These are phyloP conservation scores for Rhegmatorhina hoffmannsi DNA, from an alignment of 2,113 vertebrate species.

Conservation along the genomic window DNA sequence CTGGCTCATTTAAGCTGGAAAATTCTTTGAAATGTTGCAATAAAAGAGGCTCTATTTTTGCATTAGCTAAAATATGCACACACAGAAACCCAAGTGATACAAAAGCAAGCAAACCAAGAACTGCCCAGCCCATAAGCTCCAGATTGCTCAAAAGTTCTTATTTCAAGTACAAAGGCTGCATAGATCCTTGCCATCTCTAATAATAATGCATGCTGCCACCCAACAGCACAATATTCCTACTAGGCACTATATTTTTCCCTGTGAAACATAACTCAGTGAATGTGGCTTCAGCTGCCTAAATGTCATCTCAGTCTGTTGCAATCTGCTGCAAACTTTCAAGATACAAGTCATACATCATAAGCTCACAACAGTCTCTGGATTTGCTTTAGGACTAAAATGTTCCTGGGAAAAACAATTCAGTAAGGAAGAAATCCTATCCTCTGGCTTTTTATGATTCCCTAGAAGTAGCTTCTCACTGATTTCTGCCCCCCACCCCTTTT, in stretches of 20 bases:
- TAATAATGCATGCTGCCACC: slow-evolving; percentile 24
- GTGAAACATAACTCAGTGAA: slow-evolving; percentile 26
- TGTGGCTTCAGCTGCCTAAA: slow-evolving; percentile 48
- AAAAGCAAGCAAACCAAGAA: slow-evolving; percentile 36
- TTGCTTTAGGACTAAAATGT: slow-evolving; percentile 41
- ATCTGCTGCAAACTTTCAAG: slow-evolving; percentile 37
- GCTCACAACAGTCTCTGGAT: slow-evolving; percentile 40
- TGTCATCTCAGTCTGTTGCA: slow-evolving; percentile 63
- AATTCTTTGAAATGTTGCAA: slow-evolving; percentile 54
- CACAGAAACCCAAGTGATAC: background rate
- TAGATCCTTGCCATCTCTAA: background rate
- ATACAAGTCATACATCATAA: background rate
- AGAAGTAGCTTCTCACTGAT: background rate
- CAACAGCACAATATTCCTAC: slow-evolving; percentile 42
- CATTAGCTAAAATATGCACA: slow-evolving; percentile 39
- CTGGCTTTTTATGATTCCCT: background rate
- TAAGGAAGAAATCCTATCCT: background rate
- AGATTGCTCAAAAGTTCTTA: background rate
- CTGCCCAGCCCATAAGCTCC: background rate
- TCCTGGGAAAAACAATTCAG: slow-evolving; percentile 1
- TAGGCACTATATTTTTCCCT: slow-evolving; percentile 1
- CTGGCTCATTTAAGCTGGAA: slow-evolving; percentile 54
- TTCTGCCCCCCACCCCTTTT: background rate
- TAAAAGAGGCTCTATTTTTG: slow-evolving; percentile 59
- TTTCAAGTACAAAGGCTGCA: slow-evolving; percentile 11